phyloP scores from a whole-genome alignment of 2,888 invertebrate genomes.

The Drosophila anceps region DNA sequence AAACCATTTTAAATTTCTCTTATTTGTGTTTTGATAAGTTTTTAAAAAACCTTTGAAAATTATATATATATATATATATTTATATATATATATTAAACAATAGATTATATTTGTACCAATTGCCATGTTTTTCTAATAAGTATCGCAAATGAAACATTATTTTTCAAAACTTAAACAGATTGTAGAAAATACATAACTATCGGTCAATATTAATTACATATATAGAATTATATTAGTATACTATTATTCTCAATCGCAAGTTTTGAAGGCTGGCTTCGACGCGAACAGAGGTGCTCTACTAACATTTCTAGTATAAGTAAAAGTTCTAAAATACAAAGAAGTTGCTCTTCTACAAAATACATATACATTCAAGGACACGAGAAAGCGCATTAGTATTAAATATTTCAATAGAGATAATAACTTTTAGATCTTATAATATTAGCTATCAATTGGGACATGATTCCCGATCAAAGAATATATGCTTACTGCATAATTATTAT shows the following conservation, averaged over 20 bases:
- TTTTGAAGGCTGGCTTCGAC: slow-evolving; percentile 14
- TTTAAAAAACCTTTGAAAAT: too few relatives aligned
- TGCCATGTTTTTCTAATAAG: slow-evolving; percentile 16
- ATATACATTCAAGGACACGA: slow-evolving; percentile 1
- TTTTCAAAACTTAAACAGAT: background rate
- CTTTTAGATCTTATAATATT: slow-evolving; percentile 6
- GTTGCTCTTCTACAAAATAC: slow-evolving; percentile 11
- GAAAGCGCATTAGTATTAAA: background rate
- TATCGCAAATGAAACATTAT: background rate
- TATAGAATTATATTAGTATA: background rate
- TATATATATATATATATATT: background rate
- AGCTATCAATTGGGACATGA: background rate
- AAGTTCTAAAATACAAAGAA: background rate
- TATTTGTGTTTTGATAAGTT: background rate
- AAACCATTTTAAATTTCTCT: background rate
- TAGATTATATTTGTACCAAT: background rate
- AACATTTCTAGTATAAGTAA: slow-evolving; percentile 17
- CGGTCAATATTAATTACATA: slow-evolving; percentile 5
- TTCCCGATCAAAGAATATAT: background rate
- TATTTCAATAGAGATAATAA: slow-evolving; percentile 7
- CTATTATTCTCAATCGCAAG: background rate
- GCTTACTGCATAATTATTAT: background rate
- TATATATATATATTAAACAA: background rate
- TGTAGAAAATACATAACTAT: slow-evolving; percentile 3
- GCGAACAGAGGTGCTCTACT: slow-evolving; percentile 23